These are phyloP conservation scores for Conger conger DNA, from an alignment of 2,113 vertebrate species.

Conservation along the genomic window DNA sequence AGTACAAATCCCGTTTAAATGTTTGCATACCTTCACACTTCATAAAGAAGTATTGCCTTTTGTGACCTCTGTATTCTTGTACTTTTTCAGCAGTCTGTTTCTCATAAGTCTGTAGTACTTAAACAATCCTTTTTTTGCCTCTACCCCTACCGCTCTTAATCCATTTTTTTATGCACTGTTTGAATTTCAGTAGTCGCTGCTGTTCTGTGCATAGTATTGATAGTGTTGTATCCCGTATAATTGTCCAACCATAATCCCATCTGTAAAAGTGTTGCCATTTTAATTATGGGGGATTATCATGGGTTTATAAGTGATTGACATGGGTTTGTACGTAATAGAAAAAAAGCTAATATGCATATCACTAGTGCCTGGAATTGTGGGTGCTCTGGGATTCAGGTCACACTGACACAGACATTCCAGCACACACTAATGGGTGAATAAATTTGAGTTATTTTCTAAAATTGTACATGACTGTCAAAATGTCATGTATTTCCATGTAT, in stretches of 20 bases:
- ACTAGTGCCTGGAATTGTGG: background rate
- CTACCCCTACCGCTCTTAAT: background rate
- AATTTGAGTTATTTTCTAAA: background rate
- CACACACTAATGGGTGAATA: background rate
- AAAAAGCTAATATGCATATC: background rate
- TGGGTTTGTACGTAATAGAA: background rate
- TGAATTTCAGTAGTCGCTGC: background rate
- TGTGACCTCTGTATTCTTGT: background rate
- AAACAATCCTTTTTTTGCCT: background rate
- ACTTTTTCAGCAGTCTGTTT: background rate
- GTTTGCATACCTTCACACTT: background rate
- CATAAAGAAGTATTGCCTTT: background rate
- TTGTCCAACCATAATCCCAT: background rate
- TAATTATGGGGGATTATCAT: background rate
- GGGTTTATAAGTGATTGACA: background rate
- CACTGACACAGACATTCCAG: background rate
- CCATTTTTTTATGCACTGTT: background rate
- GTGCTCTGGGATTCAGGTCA: background rate
- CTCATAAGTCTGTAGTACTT: background rate
- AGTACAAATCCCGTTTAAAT: background rate
- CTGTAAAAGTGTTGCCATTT: background rate
- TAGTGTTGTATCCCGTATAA: background rate
- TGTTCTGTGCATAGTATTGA: background rate
- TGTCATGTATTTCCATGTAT: background rate
- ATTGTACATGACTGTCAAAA: background rate